A percentile compares a stretch with the other conserved stretches of the same genome.
These are phyloP conservation scores for Gymnothorax reevesii DNA, from an alignment of 2,797 vertebrate species.

Conservation along the genomic window DNA sequence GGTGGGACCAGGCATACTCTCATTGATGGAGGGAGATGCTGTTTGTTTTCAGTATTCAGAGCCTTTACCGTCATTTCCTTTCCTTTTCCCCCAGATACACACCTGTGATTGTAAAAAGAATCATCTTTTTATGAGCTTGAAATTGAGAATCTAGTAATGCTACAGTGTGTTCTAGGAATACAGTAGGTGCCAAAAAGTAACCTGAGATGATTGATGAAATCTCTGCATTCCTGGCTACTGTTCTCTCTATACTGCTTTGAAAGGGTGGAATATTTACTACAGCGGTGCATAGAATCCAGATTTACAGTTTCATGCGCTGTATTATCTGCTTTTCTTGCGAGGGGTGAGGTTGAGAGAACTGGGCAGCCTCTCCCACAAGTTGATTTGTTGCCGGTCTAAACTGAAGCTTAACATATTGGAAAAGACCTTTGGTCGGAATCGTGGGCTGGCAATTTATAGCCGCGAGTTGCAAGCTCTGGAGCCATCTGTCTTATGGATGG, in stretches of 20 bases:
- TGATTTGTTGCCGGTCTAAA: neutral
- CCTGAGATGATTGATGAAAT: slow-evolving; percentile 5
- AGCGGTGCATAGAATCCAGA: neutral
- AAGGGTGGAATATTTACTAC: neutral
- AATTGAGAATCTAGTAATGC: neutral
- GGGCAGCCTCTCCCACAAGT: neutral
- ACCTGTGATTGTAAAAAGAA: neutral
- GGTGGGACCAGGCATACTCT: neutral
- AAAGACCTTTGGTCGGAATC: neutral
- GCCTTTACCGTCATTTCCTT: neutral
- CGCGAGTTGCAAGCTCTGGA: neutral
- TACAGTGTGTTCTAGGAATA: neutral
- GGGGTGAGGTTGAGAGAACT: neutral
- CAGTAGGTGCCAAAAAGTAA: neutral
- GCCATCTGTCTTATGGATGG: neutral
- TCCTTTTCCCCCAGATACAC: neutral
- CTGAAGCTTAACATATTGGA: neutral
- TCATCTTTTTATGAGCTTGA: neutral
- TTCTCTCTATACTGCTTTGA: neutral
- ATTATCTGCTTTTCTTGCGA: neutral
- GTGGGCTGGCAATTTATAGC: neutral
- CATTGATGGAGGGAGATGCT: neutral
- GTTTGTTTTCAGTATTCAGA: neutral
- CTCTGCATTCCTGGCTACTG: neutral
- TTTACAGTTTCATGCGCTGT: neutral